phyloP scores from a whole-genome alignment of 2,113 vertebrate genomes.

The Periophthalmodon schlosseri region DNA sequence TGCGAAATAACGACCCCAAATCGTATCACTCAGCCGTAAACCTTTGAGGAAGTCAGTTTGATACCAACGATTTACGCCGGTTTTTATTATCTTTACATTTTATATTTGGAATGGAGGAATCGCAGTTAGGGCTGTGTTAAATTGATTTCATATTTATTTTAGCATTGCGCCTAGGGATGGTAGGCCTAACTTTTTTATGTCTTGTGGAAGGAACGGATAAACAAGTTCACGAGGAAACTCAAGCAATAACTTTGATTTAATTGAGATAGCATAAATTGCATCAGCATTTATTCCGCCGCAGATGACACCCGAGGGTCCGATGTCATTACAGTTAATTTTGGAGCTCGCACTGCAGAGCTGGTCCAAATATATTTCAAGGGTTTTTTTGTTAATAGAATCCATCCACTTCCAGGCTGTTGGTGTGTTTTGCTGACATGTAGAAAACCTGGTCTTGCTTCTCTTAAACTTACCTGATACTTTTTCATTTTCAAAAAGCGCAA shows the following conservation, averaged over 20 bases:
- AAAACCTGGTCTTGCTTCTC: not conserved
- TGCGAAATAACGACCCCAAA: constrained; percentile 56
- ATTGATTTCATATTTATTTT: constrained; percentile 75
- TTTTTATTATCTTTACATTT: constrained; percentile 73
- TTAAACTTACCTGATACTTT: constrained; percentile 9
- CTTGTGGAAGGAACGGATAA: constrained; percentile 67
- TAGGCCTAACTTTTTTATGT: constrained; percentile 66
- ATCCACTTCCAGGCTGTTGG: not conserved
- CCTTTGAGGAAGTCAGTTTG: constrained; percentile 57
- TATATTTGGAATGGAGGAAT: constrained; percentile 53
- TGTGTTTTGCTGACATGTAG: not conserved
- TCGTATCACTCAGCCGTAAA: constrained; percentile 65
- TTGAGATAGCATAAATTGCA: constrained; percentile 67
- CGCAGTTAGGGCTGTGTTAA: constrained; percentile 71
- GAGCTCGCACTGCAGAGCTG: constrained; percentile 46
- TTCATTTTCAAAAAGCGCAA: not conserved
- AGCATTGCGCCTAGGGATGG: constrained; percentile 41
- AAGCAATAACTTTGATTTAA: constrained; percentile 77
- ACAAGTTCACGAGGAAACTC: constrained; percentile 72
- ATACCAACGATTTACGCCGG: constrained; percentile 68
- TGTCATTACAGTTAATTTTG: constrained; percentile 66
- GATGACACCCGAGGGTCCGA: constrained; percentile 54
- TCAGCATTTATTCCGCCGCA: constrained; percentile 57
- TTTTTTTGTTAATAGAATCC: constrained; percentile 23
- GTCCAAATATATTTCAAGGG: constrained; percentile 3